These are phyloP conservation scores for Champsocephalus esox DNA, from an alignment of 2,797 vertebrate species.

Conservation along the genomic window DNA sequence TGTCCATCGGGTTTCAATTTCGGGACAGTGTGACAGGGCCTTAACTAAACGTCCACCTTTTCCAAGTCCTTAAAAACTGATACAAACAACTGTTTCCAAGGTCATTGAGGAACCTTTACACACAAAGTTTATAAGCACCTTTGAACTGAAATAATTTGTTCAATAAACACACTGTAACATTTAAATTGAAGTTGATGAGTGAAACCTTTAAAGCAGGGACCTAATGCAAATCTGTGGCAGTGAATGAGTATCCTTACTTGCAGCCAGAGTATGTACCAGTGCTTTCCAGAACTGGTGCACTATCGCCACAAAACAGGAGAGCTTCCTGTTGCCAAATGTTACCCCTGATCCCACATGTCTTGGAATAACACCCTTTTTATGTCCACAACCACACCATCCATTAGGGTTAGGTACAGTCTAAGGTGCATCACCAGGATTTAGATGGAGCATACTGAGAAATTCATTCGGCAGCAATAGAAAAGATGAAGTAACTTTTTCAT, in stretches of 20 bases:
- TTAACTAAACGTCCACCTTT: background rate
- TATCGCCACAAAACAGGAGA: constrained; percentile 66
- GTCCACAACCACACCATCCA: constrained; percentile 33
- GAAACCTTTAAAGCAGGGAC: constrained; percentile 13
- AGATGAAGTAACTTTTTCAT: constrained; percentile 1
- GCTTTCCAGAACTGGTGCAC: constrained; percentile 50
- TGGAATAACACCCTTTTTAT: constrained; percentile 43
- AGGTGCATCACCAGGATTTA: constrained; percentile 10
- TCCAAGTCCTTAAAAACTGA: background rate
- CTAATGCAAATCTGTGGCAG: constrained; percentile 37
- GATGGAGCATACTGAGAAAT: constrained; percentile 20
- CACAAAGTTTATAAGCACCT: background rate
- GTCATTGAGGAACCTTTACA: background rate
- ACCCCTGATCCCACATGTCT: constrained; percentile 41
- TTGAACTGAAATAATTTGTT: background rate
- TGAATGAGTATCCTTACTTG: constrained; percentile 45
- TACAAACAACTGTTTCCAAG: background rate
- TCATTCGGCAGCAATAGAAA: constrained; percentile 21
- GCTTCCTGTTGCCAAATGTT: constrained; percentile 46
- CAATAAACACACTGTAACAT: background rate
- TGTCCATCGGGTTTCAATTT: too few species aligned
- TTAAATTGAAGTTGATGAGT: too few species aligned
- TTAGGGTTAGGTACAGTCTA: constrained; percentile 13
- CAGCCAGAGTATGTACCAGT: constrained; percentile 20
- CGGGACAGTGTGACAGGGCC: too few species aligned